These are phyloP conservation scores for Malthinus flaveolus DNA, from an alignment of 2,888 invertebrate species.

Conservation along the genomic window DNA sequence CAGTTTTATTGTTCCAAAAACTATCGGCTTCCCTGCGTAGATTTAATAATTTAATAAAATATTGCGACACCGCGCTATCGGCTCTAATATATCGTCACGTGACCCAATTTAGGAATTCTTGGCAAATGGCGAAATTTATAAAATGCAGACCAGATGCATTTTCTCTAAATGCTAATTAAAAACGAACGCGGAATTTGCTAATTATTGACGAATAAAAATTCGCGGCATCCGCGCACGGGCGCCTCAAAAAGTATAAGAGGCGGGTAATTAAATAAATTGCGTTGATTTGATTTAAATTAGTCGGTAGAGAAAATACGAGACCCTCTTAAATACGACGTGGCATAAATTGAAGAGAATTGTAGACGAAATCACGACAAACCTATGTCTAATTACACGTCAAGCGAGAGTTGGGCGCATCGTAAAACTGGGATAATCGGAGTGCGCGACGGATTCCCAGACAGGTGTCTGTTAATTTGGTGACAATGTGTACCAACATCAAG, in stretches of 20 bases:
- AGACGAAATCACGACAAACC: conserved; percentile 44
- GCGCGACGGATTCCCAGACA: conserved; percentile 49
- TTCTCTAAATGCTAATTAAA: no score
- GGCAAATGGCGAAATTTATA: background rate
- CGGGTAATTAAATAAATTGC: conserved; percentile 11
- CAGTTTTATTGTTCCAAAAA: conserved; percentile 52
- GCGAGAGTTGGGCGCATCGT: conserved; percentile 54
- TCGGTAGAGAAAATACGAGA: conserved; percentile 18
- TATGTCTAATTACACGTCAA: conserved; percentile 45
- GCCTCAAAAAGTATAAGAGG: background rate
- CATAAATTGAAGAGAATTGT: conserved; percentile 31
- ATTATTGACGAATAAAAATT: no score
- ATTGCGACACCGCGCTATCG: background rate
- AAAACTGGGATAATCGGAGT: conserved; percentile 63
- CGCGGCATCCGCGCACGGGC: background rate
- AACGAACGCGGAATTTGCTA: no score
- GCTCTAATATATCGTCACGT: no score
- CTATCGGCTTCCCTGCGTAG: conserved; percentile 42
- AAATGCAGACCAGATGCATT: no score
- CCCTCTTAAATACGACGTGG: conserved; percentile 25
- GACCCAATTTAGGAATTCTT: background rate
- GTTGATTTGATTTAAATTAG: conserved; percentile 19
- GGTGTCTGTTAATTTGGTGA: conserved; percentile 51
- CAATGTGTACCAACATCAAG: conserved; percentile 48
- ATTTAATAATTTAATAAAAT: conserved; percentile 32